Conservation (phyloP, 2,888 invertebrate species). For the Clunio marinus region DNA sequence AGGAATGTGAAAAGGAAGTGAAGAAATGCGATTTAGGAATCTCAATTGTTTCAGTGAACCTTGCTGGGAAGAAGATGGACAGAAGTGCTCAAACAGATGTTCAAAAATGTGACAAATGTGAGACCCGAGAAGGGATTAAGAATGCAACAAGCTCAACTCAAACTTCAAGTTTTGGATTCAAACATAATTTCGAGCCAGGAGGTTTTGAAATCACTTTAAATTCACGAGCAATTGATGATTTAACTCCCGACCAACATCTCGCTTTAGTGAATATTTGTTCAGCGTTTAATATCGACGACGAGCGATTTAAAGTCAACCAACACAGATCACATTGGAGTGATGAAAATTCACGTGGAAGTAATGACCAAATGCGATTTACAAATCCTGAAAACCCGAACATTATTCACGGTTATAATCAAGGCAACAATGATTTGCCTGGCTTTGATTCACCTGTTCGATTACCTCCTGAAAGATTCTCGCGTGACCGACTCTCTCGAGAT, state of each 20-base stretch:
- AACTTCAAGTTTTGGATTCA: not conserved
- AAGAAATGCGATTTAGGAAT: not conserved
- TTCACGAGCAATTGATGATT: not conserved
- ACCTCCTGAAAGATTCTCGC: not conserved
- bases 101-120: not conserved
- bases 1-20: not conserved
- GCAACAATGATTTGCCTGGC: not conserved
- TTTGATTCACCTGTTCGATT: not conserved
- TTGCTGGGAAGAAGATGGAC: not conserved
- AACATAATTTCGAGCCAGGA: not conserved
- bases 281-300: not conserved
- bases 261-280: not conserved
- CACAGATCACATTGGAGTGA: no score
- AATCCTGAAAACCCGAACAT: constrained; percentile 27
- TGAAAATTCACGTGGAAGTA: not conserved
- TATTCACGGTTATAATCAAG: no score
- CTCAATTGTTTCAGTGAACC: not conserved
- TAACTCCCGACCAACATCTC: not conserved
- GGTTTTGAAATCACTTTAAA: not conserved
- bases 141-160: no score
- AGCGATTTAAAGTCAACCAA: no score
- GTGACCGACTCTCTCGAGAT: no score
- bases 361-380: not conserved
- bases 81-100: not conserved
- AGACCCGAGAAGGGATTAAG: not conserved